Evolutionary conservation across 2,113 vertebrate genomes (phyloP).

Genomic region (Anarhynchus alexandrinus): DNA sequence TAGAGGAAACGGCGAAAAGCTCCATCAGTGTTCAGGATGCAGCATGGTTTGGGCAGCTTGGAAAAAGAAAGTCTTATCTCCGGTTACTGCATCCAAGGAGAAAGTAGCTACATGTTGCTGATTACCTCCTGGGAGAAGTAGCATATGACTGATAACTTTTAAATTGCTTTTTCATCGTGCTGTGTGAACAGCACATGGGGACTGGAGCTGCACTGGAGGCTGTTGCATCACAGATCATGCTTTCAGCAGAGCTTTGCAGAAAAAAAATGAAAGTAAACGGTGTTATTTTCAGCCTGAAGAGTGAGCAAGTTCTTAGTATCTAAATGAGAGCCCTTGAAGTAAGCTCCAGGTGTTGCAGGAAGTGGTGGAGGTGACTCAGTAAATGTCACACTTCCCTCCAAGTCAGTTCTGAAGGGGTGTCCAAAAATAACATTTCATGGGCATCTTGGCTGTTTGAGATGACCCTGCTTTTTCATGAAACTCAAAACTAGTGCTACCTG

Average conservation of each 20-base stretch:
- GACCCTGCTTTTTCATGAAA: not conserved
- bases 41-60: not conserved
- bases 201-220: not conserved
- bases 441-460: slow-evolving; percentile 19
- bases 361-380: slow-evolving; percentile 61
- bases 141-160: slow-evolving; percentile 23
- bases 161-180: not conserved
- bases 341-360: slow-evolving; percentile 58
- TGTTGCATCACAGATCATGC: slow-evolving; percentile 49
- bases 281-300: slow-evolving; percentile 49
- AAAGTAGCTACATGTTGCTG: not conserved
- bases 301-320: slow-evolving; percentile 50
- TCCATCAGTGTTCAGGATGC: not conserved
- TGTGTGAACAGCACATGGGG: not conserved
- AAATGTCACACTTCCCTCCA: slow-evolving; percentile 54
- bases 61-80: not conserved
- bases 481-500: not conserved
- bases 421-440: slow-evolving; percentile 33
- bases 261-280: slow-evolving; percentile 52
- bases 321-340: slow-evolving; percentile 58
- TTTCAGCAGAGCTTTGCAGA: slow-evolving; percentile 39
- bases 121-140: not conserved
- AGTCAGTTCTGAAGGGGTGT: slow-evolving; percentile 17
- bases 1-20: not conserved
- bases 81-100: not conserved